Base-by-base conservation (phyloP, 2,113 vertebrate species). In the Pterocles gutturalis region DNA sequence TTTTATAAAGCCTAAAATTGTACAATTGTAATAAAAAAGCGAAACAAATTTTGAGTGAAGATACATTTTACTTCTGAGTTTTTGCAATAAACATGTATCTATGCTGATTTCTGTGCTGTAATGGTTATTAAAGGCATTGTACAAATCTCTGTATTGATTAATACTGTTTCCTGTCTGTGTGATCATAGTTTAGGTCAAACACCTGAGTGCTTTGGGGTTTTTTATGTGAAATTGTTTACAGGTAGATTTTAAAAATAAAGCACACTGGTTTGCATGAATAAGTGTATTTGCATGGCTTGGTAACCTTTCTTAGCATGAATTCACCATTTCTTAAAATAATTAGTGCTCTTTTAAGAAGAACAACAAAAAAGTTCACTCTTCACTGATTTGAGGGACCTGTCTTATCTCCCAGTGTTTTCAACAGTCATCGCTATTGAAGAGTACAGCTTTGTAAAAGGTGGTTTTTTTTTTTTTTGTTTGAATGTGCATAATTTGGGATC, bases 191-290 rank as follows among this genome's bases (percentile, higher is more conserved):
- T 64, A 58, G 13, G 5, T 51, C 51, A 73, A 71, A 71, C 3
- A 25, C 12, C 43, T 8, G 25, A 79, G 16, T 64, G 7, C 41
- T 41, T 14, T 41, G 5, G 24, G 0, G 0, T 49, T 34, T 70
- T 11, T 2, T 25, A 41, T 60, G 18, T 28, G 43, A 86, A 65
- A 31, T 49, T 46, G 7, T 4, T 80, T 17, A n/a, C 11, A n/a
- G 13, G 4, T 34, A 43, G 20, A 24, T 79, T 87, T 65, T 19
- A 48, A 66, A 76, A 86, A 18, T 25, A 22, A 36, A 49, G 10
- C 1, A 0, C 10, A 7, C 25, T 58, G 28, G 14, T 93, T 84
- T 87, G 28, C 51, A 53, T 64, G 7, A 51, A 8, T 54, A 83
- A 62, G 10, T n/a, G 26, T 25, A 11, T 46, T 84, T 73, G 15